Conservation (phyloP, 53 echinoderm and acorn worm genomes). For the Glandiceps talaboti region DNA sequence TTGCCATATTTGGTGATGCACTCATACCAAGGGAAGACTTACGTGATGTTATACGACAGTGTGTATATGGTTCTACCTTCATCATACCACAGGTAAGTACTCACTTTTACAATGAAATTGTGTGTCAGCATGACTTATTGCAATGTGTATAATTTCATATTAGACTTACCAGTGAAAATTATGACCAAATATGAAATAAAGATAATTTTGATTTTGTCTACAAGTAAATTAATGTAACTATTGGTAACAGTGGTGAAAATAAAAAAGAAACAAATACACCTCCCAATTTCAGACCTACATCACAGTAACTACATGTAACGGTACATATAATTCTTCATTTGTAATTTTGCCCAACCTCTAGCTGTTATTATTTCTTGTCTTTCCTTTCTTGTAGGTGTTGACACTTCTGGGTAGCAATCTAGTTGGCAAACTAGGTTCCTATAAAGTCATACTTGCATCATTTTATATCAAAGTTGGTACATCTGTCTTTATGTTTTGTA, state of each 20-base stretch:
- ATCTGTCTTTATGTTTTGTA: neutral
- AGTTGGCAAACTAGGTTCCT: neutral
- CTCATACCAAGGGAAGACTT: conserved; percentile 51
- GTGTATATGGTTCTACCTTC: conserved; percentile 63
- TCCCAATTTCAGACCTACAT: neutral
- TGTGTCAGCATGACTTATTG: too few relatives aligned
- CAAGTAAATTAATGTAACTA: too few relatives aligned
- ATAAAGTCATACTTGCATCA: neutral
- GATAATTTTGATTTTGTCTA: too few relatives aligned
- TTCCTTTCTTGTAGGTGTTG: neutral
- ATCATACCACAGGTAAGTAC: conserved; percentile 81
- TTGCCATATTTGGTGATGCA: conserved; percentile 69
- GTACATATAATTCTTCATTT: neutral
- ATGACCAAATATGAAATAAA: too few relatives aligned
- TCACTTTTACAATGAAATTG: too few relatives aligned
- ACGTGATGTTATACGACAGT: conserved; percentile 32
- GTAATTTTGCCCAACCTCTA: neutral
- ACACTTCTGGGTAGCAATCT: neutral
- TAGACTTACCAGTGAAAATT: too few relatives aligned
- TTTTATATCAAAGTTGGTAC: neutral
- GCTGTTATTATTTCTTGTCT: neutral
- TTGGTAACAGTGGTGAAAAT: too few relatives aligned
- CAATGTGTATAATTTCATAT: too few relatives aligned
- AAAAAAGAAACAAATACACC: neutral
- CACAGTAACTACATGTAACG: too few relatives aligned